phyloP scores from a whole-genome alignment of 2,797 vertebrate species.

The Propithecus deckenii region DNA sequence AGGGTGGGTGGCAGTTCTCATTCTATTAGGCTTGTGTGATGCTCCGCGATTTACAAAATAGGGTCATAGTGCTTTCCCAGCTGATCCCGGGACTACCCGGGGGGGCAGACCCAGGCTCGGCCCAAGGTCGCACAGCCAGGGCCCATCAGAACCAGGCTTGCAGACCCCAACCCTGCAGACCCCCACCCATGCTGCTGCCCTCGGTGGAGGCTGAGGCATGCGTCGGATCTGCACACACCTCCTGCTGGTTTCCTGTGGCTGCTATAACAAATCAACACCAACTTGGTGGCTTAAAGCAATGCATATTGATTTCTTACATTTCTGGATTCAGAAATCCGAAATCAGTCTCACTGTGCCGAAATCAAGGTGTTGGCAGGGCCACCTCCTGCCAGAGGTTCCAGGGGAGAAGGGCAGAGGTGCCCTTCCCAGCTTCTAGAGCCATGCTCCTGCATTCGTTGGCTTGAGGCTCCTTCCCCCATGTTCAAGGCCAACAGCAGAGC shows the following conservation, averaged over 20 bases:
- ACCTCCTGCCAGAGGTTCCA: not conserved
- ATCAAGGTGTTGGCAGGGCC: not conserved
- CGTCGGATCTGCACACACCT: not conserved
- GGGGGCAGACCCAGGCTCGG: not conserved
- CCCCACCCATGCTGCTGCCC: too few species aligned
- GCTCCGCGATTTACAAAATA: not conserved
- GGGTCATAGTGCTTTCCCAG: rapidly evolving
- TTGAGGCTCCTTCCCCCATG: rapidly evolving
- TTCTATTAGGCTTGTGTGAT: not conserved
- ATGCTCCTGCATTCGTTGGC: not conserved
- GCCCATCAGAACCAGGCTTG: not conserved
- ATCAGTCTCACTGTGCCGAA: not conserved
- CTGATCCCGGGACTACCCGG: not conserved
- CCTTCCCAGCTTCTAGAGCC: not conserved
- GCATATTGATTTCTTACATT: too few species aligned
- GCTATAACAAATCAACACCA: not conserved
- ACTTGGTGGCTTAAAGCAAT: not conserved
- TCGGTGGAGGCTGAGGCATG: rapidly evolving
- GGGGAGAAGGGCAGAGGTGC: not conserved
- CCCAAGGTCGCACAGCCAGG: not conserved
- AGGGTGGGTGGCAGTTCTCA: not conserved
- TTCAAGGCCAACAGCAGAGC: not conserved
- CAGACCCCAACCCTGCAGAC: not conserved
- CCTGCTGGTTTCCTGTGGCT: not conserved
- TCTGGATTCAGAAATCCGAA: not conserved